A percentile compares a stretch with the other conserved stretches of the same genome.
phyloP scores from a whole-genome alignment of 2,888 invertebrate genomes.

The Drosophila paranaensis region DNA sequence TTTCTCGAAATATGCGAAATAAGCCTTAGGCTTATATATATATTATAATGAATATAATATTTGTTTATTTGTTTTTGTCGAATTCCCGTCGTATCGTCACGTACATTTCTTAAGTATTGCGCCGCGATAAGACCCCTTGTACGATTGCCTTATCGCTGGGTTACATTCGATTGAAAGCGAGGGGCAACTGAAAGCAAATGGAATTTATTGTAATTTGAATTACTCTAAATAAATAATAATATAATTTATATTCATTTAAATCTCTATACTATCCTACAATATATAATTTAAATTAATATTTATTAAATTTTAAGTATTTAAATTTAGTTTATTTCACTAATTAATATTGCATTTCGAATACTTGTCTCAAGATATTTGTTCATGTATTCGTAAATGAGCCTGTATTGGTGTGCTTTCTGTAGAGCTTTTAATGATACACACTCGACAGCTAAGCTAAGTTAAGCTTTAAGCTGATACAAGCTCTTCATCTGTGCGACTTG shows the following conservation, averaged over 20 bases:
- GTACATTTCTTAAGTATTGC: conserved; percentile 13
- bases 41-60: neutral
- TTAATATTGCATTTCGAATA: neutral
- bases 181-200: neutral
- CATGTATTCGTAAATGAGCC: neutral
- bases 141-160: conserved; percentile 23
- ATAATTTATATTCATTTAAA: too few relatives aligned
- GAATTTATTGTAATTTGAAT: too few relatives aligned
- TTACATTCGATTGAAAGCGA: neutral
- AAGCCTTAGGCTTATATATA: neutral
- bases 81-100: conserved; percentile 22
- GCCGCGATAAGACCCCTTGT: conserved; percentile 22
- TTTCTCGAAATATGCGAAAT: neutral
- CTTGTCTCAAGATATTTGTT: neutral
- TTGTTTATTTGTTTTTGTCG: neutral
- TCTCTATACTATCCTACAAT: too few relatives aligned
- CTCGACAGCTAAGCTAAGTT: neutral
- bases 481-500: neutral
- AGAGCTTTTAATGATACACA: neutral
- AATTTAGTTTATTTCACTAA: neutral
- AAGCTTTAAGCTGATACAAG: neutral
- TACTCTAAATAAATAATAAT: too few relatives aligned
- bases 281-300: too few relatives aligned
- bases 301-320: too few relatives aligned
- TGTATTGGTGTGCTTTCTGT: neutral